Base-by-base conservation (phyloP, 2,113 vertebrate genomes). In the Scophthalmus maximus region DNA sequence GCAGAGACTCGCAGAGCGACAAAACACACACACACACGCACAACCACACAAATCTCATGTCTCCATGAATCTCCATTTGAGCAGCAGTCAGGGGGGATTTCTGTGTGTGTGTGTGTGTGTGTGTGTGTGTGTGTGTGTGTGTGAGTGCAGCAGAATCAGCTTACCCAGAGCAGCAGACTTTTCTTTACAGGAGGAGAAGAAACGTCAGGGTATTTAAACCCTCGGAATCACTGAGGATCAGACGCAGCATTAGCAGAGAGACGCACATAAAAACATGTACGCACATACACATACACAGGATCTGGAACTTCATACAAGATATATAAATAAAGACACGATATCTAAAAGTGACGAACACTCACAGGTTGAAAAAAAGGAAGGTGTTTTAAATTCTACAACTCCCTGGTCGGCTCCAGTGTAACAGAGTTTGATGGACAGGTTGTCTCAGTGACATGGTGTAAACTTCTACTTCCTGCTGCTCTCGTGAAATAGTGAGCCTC, bases 391-490 rank as follows among this genome's bases (percentile, higher is more conserved):
- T 90, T 91, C 86, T 87, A 38, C 47, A 82, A 84, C 68, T 90
- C 89, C 86, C 87, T 11, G 53, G 79, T 79, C 73, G 78, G 50
- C 78, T 68, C 49, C 34, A 9, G 66, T 53, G 76, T 84, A 59
- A 74, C 73, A 53, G 63, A 83, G 72, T 60, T 78, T 92, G 91
- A 92, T 63, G 90, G 91, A 90, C 90, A 87, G 80, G 81, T 88
- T 90, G 90, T 90, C 89, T 88, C 82, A 82, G 75, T 78, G 73
- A 80, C 78, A 85, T 83, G 78, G 83, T 85, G 84, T 93, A 92
- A 92, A 92, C 89, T 79, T 79, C 83, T 72, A 80, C 79, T 88
- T 91, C 89, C 91, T 92, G 80, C 79, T 78, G 71, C 73, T 78
- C 73, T 71, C 68, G 82, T 87, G 65, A 82, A 85, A 47, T 32